Evolutionary conservation across 1,140 invertebrate genomes (phyloP).

Genomic region (Drosophila saltans): DNA sequence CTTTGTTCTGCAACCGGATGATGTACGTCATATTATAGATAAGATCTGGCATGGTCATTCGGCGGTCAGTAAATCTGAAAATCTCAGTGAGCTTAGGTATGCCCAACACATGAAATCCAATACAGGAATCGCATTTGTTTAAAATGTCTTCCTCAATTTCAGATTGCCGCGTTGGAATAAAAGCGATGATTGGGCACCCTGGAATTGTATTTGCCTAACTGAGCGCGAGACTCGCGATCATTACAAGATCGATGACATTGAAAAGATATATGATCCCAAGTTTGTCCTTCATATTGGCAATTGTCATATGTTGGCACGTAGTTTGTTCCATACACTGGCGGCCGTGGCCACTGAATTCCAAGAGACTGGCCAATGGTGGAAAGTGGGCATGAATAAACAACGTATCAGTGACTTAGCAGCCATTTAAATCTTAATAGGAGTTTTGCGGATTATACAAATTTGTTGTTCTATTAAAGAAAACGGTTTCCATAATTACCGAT

Average conservation of each 20-base stretch:
- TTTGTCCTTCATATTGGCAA: slow-evolving; percentile 76
- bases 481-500: too few species aligned
- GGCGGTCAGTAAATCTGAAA: slow-evolving; percentile 85
- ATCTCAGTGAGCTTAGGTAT: slow-evolving; percentile 84
- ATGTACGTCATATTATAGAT: slow-evolving; percentile 86
- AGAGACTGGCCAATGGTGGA: slow-evolving; percentile 79
- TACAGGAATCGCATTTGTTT: neutral
- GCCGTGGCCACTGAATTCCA: slow-evolving; percentile 72
- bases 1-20: slow-evolving; percentile 85
- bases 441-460: slow-evolving; percentile 34
- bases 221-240: slow-evolving; percentile 85
- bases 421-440: slow-evolving; percentile 30
- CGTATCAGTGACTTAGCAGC: slow-evolving; percentile 59
- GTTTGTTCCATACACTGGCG: slow-evolving; percentile 73
- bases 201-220: slow-evolving; percentile 88
- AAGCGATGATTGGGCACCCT: slow-evolving; percentile 86
- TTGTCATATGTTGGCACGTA: slow-evolving; percentile 74
- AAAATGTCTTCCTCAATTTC: neutral
- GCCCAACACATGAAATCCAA: neutral
- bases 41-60: slow-evolving; percentile 87
- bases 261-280: slow-evolving; percentile 84
- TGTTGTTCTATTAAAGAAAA: slow-evolving; percentile 30
- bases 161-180: slow-evolving; percentile 85
- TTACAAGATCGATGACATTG: slow-evolving; percentile 82
- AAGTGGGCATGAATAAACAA: slow-evolving; percentile 78